Percentiles rank a stretch among this genome's conserved stretches.
phyloP scores from a whole-genome alignment of 1,140 invertebrate species.

The Luehdorfia chinensis region DNA sequence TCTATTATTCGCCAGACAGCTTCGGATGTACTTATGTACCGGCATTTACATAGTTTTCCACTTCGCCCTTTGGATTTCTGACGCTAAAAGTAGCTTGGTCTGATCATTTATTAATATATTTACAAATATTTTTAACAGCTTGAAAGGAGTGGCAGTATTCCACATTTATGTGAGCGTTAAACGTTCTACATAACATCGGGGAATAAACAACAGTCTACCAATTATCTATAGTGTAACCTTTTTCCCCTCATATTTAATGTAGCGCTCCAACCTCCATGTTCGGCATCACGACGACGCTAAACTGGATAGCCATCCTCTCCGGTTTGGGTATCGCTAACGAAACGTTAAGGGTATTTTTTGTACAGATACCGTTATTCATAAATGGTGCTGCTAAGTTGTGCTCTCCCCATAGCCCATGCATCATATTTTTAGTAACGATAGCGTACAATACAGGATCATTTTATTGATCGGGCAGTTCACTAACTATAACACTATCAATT shows the following conservation, averaged over 20 bases:
- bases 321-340: too few species aligned
- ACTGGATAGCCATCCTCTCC: too few species aligned
- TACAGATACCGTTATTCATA: too few species aligned
- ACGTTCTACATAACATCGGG: constrained; percentile 46
- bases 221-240: constrained; percentile 59
- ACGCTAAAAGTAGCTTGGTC: constrained; percentile 33
- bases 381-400: too few species aligned
- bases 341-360: too few species aligned
- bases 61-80: constrained; percentile 23
- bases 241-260: constrained; percentile 25
- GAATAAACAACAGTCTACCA: constrained; percentile 46
- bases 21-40: constrained; percentile 64
- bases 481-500: constrained; percentile 61
- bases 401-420: too few species aligned
- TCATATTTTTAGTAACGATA: constrained; percentile 53
- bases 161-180: constrained; percentile 74
- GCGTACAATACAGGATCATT: constrained; percentile 48
- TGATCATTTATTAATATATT: constrained; percentile 48
- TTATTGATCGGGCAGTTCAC: constrained; percentile 65
- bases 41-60: constrained; percentile 26
- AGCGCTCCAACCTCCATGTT: constrained; percentile 45
- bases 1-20: too few species aligned
- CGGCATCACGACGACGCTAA: too few species aligned
- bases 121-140: constrained; percentile 62
- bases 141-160: constrained; percentile 64